Percentiles rank a stretch among this genome's conserved stretches.
Evolutionary conservation across 2,113 vertebrate genomes (phyloP).

Genomic region (Ailuropoda melanoleuca): DNA sequence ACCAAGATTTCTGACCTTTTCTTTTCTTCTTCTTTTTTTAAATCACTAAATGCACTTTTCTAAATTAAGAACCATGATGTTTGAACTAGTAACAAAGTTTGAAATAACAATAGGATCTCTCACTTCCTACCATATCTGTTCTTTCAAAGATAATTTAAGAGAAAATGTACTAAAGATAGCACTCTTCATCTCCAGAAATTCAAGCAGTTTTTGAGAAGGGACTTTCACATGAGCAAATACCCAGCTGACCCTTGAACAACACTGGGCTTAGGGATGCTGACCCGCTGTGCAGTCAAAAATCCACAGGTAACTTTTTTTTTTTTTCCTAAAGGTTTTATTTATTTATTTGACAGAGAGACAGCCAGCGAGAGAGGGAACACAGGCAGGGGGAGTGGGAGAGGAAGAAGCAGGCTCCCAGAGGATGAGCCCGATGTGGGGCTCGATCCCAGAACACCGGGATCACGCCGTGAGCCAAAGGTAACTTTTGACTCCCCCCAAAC

Average conservation of each 20-base stretch:
- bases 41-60: not conserved
- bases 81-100: not conserved
- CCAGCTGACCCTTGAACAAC: not conserved
- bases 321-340: too few species aligned
- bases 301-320: not conserved
- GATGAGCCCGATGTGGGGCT: too few species aligned
- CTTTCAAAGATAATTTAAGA: not conserved
- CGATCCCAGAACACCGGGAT: too few species aligned
- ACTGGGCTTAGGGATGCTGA: not conserved
- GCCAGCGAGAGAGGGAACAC: too few species aligned
- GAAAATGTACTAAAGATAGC: not conserved
- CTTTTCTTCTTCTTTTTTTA: not conserved
- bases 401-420: too few species aligned
- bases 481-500: not conserved
- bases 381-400: too few species aligned
- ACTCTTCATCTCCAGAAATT: slow-evolving; percentile 1
- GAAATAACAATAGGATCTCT: not conserved
- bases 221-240: not conserved
- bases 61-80: not conserved
- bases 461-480: too few species aligned
- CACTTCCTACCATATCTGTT: not conserved
- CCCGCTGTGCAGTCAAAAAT: not conserved
- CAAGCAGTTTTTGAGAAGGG: not conserved
- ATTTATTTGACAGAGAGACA: too few species aligned
- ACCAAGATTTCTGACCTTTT: not conserved